A percentile compares a stretch with the other conserved stretches of the same genome.
phyloP scores from a whole-genome alignment of 2,888 invertebrate species.

The Erpobdella octoculata region DNA sequence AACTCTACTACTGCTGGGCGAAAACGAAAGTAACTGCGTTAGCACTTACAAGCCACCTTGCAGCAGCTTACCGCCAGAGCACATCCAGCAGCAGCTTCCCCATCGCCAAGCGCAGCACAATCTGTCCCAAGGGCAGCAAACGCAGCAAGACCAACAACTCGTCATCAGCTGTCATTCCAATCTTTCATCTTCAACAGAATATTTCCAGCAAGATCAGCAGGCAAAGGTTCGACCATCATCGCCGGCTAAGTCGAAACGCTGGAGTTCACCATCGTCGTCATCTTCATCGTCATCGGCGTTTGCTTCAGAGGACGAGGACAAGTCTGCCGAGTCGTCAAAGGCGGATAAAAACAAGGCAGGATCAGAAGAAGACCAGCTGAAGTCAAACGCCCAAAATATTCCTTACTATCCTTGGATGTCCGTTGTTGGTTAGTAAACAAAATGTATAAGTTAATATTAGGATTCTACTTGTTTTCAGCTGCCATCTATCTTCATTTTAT shows the following conservation, averaged over 20 bases:
- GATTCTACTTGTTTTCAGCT: not conserved
- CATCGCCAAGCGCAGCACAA: too few species aligned
- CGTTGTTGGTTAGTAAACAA: constrained; percentile 1
- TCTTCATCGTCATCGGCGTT: not conserved
- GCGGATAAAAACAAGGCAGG: constrained; percentile 6
- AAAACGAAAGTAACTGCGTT: not conserved
- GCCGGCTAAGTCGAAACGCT: not conserved
- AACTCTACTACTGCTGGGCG: not conserved
- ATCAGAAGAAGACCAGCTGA: constrained; percentile 1
- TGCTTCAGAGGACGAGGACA: not conserved
- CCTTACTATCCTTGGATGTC: constrained; percentile 23
- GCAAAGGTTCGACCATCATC: too few species aligned
- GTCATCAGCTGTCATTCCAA: not conserved
- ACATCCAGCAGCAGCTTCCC: not conserved
- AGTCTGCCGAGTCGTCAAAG: not conserved
- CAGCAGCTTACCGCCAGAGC: too few species aligned
- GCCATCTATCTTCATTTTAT: too few species aligned
- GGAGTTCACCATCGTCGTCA: not conserved
- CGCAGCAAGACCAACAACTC: not conserved
- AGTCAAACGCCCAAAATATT: not conserved
- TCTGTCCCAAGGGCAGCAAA: not conserved
- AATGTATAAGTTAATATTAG: not conserved
- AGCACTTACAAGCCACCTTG: not conserved
- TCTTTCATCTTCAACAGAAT: not conserved
- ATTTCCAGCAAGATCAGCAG: not conserved